Evolutionary conservation across 2,113 vertebrate species (phyloP), one percentile per base, ranked within the genome.

Genomic region (Caloenas nicobarica): DNA sequence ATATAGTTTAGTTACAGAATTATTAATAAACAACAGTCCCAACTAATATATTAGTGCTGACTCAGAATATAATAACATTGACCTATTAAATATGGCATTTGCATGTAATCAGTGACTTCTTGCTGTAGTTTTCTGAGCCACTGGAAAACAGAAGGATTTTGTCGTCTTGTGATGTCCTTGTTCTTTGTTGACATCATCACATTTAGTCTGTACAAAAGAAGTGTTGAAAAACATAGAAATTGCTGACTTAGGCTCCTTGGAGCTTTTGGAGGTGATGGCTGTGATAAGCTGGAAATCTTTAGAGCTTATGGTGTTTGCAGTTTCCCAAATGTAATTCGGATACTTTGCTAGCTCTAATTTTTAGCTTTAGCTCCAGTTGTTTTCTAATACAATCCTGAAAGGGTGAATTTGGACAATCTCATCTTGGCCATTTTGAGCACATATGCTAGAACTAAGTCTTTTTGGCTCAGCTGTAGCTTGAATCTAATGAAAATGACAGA

Each of bases 401-500:
- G 96, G 96, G 98, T 95, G 97, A 97, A 96, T 98, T 97, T 97
- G 98, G 98, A 97, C 96, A 94, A 96, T 96, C 83, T 96, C 97
- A 96, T 97, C 97, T 96, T 97, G 98, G 97, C 98, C 98, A 95
- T 97, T 98, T 97, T 94, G 96, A 97, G 97, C 97, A 97, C 98
- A 98, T 97, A 98, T 97, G 98, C 97, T 98, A 97, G 97, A 97
- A 98, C 93, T 94, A 97, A 98, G 97, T 97, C 97, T 97, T 97
- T 97, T 98, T 98, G 98, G 98, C 98, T 98, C 98, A 98, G 98
- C 98, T 97, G 98, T 97, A 97, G 96, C 97, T 97, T 93, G 97
- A 97, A 96, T 98, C 97, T 98, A 98, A 98, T 98, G 98, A 98
- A 98, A 98, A 98, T 98, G 98, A 98, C 98, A 98, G 98, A 98